phyloP scores from a whole-genome alignment of 2,797 vertebrate genomes.

The Notamacropus eugenii region DNA sequence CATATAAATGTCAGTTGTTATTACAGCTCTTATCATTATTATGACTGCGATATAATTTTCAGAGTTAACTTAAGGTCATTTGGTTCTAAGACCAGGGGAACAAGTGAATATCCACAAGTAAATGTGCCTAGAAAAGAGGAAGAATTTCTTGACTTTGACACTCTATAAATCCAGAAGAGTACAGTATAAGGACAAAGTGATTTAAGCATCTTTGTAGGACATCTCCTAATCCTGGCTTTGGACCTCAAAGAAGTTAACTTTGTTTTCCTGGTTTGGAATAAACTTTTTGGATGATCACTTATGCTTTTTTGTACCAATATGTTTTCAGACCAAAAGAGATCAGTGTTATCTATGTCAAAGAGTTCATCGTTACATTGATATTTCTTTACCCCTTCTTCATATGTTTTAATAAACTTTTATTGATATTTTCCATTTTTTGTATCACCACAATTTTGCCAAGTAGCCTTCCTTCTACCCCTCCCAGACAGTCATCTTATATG shows the following conservation, averaged over 20 bases:
- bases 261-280: neutral
- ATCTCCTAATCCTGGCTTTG: neutral
- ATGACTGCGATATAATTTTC: neutral
- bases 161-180: neutral
- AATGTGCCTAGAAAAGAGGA: neutral
- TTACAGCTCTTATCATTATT: neutral
- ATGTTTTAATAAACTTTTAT: neutral
- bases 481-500: neutral
- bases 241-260: neutral
- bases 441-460: neutral
- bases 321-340: constrained; percentile 20
- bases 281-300: neutral
- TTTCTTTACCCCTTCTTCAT: neutral
- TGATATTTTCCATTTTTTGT: neutral
- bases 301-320: constrained; percentile 23
- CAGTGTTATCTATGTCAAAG: neutral
- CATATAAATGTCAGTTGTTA: neutral
- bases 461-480: neutral
- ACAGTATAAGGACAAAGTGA: neutral
- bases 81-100: neutral
- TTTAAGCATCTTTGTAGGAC: neutral
- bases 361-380: neutral
- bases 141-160: neutral
- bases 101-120: neutral
- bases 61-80: neutral